Evolutionary conservation across 2,113 vertebrate genomes (phyloP), one percentile per base, ranked within the genome.

Genomic region (Xenus cinereus): DNA sequence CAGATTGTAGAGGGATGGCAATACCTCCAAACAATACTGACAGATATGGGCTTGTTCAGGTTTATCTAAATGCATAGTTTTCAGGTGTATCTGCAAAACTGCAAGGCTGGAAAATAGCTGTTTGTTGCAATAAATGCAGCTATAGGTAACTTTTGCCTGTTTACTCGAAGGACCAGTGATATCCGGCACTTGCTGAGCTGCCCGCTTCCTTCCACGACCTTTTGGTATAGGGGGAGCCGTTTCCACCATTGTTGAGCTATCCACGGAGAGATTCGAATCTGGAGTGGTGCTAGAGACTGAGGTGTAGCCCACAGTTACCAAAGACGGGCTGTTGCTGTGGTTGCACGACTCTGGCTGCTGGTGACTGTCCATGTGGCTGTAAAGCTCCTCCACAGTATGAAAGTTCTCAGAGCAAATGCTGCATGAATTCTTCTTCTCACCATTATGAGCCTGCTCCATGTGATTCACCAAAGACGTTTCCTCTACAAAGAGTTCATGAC

Each of bases 211-310:
- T 71, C 99, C 99, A n/a, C 99, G 98, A 51, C 98, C 98, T 98
- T 99, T 99, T 85, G 99, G 98, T 79, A 99, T 98, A 13, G 99
- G 99, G 8, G 99, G 99, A 27, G 99, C 99, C 0, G 98, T 97
- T 95, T 99, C 99, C 84, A 99, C 98, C 99, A 99, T 99, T 24
- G 99, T 99, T 9, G 99, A 99, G 96, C 99, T 99, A 96, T 99
- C 99, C 54, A 99, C 99, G 0, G 99, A 99, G 87, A 99, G 99
- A 96, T 99, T 99, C 1, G 99, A 99, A 96, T 99, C 99, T 2
- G 99, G 99, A 63, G 99, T 99, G 57, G 99, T 99, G 97, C 99
- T 99, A 12, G 99, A 99, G 93, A 99, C 99, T 6, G 99, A 99
- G 71, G 99, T 99, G 97, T 99, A 99, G 56, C 99, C 99, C 92